These are phyloP conservation scores for Sisor rabdophorus DNA, from an alignment of 2,113 vertebrate genomes.

Conservation along the genomic window DNA sequence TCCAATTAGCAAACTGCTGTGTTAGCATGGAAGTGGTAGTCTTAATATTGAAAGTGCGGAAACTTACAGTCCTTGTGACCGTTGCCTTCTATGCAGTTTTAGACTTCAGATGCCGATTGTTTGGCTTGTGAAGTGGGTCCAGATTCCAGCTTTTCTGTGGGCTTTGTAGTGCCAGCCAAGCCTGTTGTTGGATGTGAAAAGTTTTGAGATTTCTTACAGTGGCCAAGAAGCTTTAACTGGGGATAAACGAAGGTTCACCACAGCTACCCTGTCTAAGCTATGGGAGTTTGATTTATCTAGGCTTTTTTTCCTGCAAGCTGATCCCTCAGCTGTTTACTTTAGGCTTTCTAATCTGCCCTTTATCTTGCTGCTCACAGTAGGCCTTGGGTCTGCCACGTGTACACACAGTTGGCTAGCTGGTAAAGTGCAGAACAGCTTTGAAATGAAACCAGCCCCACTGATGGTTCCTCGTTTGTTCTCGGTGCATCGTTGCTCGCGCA, in stretches of 20 bases:
- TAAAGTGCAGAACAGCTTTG: slow-evolving; percentile 13
- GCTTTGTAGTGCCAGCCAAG: not conserved
- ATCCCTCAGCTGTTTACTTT: slow-evolving; percentile 33
- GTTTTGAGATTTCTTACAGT: not conserved
- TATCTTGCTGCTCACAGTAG: slow-evolving; percentile 45
- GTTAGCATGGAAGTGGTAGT: not conserved
- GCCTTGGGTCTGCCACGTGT: slow-evolving; percentile 17
- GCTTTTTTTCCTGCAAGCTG: slow-evolving; percentile 29
- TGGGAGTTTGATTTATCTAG: slow-evolving; percentile 26
- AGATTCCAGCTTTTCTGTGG: slow-evolving; percentile 6
- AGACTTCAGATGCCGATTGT: not conserved
- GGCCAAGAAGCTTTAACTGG: slow-evolving; percentile 30
- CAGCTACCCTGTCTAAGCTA: slow-evolving; percentile 44
- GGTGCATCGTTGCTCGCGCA: not conserved
- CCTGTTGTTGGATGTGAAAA: slow-evolving; percentile 8
- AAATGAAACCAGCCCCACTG: slow-evolving; percentile 33
- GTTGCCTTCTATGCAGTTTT: not conserved
- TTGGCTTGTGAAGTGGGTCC: slow-evolving; percentile 35
- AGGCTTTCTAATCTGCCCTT: slow-evolving; percentile 45
- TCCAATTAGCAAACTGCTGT: not conserved
- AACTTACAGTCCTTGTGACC: not conserved
- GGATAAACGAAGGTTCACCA: slow-evolving; percentile 37
- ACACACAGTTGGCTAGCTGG: slow-evolving; percentile 1
- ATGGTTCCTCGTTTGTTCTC: slow-evolving; percentile 42
- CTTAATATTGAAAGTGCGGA: not conserved